Conservation (phyloP, 2,888 invertebrate genomes). For the Apodemia zela region DNA sequence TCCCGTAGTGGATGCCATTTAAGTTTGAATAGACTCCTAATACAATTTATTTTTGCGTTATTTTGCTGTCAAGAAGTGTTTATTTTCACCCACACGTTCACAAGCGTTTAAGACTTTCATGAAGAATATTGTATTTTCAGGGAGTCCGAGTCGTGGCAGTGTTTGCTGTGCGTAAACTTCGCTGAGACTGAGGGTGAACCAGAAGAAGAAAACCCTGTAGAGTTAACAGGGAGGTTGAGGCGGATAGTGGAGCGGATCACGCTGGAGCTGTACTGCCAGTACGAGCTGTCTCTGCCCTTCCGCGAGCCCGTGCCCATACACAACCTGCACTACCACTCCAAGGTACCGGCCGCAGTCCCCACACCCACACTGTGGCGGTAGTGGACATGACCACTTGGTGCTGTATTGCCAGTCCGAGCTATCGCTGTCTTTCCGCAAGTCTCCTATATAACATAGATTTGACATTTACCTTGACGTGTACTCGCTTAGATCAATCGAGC, state of each 20-base stretch:
- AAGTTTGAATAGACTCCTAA: too few species aligned
- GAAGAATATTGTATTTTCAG: constrained; percentile 49
- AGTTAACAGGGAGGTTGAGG: constrained; percentile 80
- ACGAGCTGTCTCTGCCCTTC: constrained; percentile 92
- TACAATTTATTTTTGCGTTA: too few species aligned
- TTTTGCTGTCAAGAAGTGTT: too few species aligned
- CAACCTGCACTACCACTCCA: constrained; percentile 57
- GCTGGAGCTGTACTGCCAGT: constrained; percentile 94
- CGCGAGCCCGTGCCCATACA: constrained; percentile 90
- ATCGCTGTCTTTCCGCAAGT: constrained; percentile 64
- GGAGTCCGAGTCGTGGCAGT: constrained; percentile 95
- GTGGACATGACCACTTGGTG: constrained; percentile 93
- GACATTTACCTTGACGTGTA: too few species aligned
- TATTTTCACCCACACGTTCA: too few species aligned
- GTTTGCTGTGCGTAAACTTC: constrained; percentile 92
- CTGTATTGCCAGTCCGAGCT: constrained; percentile 95
- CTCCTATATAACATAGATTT: too few species aligned
- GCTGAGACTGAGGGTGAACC: constrained; percentile 78
- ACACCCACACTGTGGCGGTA: constrained; percentile 46
- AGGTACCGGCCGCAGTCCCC: constrained; percentile 38
- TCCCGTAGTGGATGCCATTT: too few species aligned
- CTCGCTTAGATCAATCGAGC: too few species aligned
- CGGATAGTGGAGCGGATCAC: constrained; percentile 91
- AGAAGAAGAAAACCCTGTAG: constrained; percentile 53
- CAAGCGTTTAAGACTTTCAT: background rate